Base-by-base conservation (phyloP, 53 echinoderm and acorn worm genomes). In the Stichopus horrens region DNA sequence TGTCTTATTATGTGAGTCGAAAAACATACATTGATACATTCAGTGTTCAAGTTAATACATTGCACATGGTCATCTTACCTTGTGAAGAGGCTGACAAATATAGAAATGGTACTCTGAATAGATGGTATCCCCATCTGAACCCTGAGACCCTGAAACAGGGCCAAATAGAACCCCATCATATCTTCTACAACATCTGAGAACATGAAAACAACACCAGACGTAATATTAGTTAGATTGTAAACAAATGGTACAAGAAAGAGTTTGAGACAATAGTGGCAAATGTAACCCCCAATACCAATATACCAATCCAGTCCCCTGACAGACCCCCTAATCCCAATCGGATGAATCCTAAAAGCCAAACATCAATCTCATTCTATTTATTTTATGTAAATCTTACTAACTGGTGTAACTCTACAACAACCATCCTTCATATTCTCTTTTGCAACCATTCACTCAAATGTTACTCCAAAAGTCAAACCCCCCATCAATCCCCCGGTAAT, bases 91-190 rank as follows among this genome's bases (percentile, higher is more conserved):
- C 91, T 92, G 87, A 99, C 92, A 88, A 99, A 99, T 83, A 95
- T 93, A 19, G 95, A 89, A 83, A 99, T 99, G 20, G 94, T 95
- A 63, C 93, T 93, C 57, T 99, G 95, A 52, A 95, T 99, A 86
- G 94, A 90, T 13, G 99, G 92, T 14, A 99, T 96, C 13, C 99
- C 99, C 99, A 99, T 99, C 96, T 99, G 98, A 8, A 98, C 98
- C 55, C 98, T 57, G 5, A 98, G 91, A 59, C 94, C 92, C 90
- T 98, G 98, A 90, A 98, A 95, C 68, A 95, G 87, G 9, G 98
- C 98, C 66, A 98, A 86, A 79, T 94, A 95, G 89, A 98, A 98
- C 66, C 94, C 94, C 98, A 98, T 94, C 92, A 98, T 98, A 68
- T 98, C 98, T 89, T 98, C 93, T 83, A 98, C 93, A 7, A 98